phyloP scores from a whole-genome alignment of 2,888 invertebrate genomes.

The Drosophila pseudotakahashii region DNA sequence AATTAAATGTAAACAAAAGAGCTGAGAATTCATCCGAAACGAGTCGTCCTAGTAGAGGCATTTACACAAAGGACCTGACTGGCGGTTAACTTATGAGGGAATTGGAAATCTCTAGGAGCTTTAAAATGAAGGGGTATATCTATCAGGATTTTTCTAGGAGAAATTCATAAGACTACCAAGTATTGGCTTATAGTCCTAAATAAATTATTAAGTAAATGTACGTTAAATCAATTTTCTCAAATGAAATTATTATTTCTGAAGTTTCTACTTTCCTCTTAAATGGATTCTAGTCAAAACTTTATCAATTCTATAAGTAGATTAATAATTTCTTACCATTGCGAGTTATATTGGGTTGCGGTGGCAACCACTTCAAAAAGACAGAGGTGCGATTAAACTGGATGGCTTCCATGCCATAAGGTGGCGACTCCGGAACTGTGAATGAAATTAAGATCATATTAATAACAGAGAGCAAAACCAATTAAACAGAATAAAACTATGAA shows the following conservation, averaged over 20 bases:
- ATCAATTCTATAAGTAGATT: too few species aligned
- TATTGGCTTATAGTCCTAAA: too few species aligned
- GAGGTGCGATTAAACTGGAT: constrained; percentile 92
- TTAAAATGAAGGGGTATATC: not conserved
- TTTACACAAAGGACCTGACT: constrained; percentile 24
- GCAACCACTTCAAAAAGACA: constrained; percentile 93
- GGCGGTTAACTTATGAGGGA: constrained; percentile 7
- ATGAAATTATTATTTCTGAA: too few species aligned
- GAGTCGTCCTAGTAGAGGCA: constrained; percentile 11
- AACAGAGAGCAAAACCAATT: too few species aligned
- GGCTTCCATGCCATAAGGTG: constrained; percentile 93
- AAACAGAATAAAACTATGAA: not conserved
- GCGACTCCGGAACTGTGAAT: constrained; percentile 90
- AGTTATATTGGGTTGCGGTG: constrained; percentile 88
- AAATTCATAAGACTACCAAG: too few species aligned
- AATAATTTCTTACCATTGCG: constrained; percentile 88
- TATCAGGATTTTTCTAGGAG: too few species aligned
- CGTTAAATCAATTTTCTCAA: too few species aligned
- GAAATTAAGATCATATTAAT: constrained; percentile 26
- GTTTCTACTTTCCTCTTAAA: too few species aligned
- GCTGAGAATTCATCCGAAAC: constrained; percentile 20
- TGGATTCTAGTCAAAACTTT: too few species aligned
- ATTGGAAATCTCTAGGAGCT: constrained; percentile 1
- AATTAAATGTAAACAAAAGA: constrained; percentile 66
- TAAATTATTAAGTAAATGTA: too few species aligned